phyloP scores from a whole-genome alignment of 2,888 invertebrate species.

The Horisme vitalbata region DNA sequence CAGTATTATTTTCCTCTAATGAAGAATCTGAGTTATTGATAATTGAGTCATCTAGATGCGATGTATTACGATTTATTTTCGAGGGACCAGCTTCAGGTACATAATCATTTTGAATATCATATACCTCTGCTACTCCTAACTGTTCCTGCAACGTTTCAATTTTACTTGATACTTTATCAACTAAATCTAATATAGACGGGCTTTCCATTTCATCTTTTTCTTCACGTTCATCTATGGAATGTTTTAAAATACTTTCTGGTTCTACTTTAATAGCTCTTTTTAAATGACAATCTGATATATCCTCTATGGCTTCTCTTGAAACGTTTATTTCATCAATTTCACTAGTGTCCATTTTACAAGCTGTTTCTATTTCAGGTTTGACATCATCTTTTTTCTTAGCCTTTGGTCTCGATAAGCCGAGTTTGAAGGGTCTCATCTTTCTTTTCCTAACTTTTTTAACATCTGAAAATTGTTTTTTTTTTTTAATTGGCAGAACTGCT shows the following conservation, averaged over 20 bases:
- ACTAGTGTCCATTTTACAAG: constrained; percentile 36
- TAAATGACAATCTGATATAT: constrained; percentile 55
- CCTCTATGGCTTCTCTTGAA: constrained; percentile 60
- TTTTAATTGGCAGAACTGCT: too few species aligned
- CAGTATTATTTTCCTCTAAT: constrained; percentile 53
- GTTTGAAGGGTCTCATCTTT: constrained; percentile 69
- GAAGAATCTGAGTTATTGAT: constrained; percentile 54
- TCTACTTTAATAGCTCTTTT: constrained; percentile 48
- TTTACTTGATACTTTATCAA: constrained; percentile 26
- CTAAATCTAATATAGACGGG: constrained; percentile 32
- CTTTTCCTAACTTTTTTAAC: constrained; percentile 74
- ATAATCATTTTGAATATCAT: constrained; percentile 59
- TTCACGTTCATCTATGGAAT: constrained; percentile 23
- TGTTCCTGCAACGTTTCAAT: constrained; percentile 30
- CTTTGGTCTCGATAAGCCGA: constrained; percentile 69
- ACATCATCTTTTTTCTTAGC: constrained; percentile 46
- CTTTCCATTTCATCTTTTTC: constrained; percentile 26
- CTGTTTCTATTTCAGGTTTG: constrained; percentile 27
- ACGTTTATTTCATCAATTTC: constrained; percentile 62
- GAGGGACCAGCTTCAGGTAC: constrained; percentile 69
- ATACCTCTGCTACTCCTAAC: constrained; percentile 46
- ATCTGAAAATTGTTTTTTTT: constrained; percentile 60
- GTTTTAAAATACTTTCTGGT: constrained; percentile 39
- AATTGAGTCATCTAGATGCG: constrained; percentile 33
- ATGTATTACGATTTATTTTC: constrained; percentile 19